Percentiles rank a stretch among this genome's conserved stretches.
phyloP scores from a whole-genome alignment of 2,797 vertebrate genomes.

The Falco novaeseelandiae region DNA sequence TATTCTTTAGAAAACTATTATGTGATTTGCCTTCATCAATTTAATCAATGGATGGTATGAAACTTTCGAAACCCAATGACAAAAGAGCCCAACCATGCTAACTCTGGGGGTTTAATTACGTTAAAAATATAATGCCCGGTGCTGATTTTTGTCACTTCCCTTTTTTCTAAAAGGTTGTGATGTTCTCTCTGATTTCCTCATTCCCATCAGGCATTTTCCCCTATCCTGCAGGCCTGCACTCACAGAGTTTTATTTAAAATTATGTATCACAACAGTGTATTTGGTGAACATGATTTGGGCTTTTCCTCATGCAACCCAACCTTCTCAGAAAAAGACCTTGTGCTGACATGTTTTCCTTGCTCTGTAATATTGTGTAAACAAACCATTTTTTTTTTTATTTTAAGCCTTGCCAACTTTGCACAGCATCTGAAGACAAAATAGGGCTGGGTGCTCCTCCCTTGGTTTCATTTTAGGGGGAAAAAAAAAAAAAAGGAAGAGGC shows the following conservation, averaged over 20 bases:
- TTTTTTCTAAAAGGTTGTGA: background rate
- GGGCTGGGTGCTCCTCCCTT: background rate
- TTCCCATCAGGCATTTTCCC: background rate
- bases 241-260: background rate
- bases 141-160: background rate
- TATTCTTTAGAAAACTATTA: background rate
- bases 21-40: background rate
- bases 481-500: background rate
- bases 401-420: constrained; percentile 24
- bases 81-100: background rate
- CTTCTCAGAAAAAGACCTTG: constrained; percentile 6
- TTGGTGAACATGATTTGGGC: background rate
- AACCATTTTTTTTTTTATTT: background rate
- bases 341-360: constrained; percentile 31
- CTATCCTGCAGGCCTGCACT: background rate
- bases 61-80: background rate
- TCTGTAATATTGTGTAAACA: constrained; percentile 42
- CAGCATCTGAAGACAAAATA: background rate
- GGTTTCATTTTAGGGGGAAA: background rate
- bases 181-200: background rate
- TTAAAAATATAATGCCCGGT: background rate
- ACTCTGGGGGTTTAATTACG: background rate
- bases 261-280: background rate
- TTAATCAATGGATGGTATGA: background rate
- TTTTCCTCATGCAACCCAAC: background rate